phyloP scores from a whole-genome alignment of 2,797 vertebrate genomes.

The Thamnophis elegans region DNA sequence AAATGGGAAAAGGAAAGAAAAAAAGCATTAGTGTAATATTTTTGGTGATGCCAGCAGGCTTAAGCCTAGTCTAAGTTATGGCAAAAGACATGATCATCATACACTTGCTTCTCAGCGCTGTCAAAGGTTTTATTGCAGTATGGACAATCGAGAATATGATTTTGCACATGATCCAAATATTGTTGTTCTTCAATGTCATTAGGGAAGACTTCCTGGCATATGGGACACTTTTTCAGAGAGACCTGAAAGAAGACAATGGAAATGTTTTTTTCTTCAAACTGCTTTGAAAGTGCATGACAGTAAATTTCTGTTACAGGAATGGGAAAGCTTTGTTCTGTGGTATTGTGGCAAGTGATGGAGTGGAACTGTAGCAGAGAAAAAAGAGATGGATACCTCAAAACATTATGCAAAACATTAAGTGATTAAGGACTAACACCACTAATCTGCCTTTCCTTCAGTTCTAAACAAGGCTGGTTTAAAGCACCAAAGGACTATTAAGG shows the following conservation, averaged over 20 bases:
- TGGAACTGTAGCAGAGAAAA: background rate
- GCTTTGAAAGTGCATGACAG: background rate
- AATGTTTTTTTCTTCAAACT: background rate
- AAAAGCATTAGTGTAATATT: background rate
- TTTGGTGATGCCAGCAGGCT: background rate
- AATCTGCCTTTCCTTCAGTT: background rate
- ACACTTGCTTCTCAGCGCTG: constrained; percentile 11
- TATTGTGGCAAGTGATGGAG: background rate
- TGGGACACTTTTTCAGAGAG: constrained; percentile 1
- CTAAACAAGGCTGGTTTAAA: background rate
- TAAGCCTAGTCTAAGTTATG: background rate
- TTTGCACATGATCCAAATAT: constrained; percentile 4
- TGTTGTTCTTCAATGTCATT: background rate
- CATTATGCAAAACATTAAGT: background rate
- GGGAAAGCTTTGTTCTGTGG: background rate
- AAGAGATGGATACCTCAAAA: background rate
- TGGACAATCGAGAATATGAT: constrained; percentile 11
- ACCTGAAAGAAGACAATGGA: background rate
- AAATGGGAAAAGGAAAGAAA: too few relatives aligned
- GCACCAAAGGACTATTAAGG: background rate
- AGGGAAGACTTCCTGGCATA: background rate
- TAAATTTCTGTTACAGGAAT: background rate
- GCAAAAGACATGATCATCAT: constrained; percentile 17
- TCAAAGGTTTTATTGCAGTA: background rate
- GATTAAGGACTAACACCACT: background rate